Evolutionary conservation across 2,888 invertebrate species (phyloP), one percentile per base, ranked within the genome.

Genomic region (Drosophila neonasuta): DNA sequence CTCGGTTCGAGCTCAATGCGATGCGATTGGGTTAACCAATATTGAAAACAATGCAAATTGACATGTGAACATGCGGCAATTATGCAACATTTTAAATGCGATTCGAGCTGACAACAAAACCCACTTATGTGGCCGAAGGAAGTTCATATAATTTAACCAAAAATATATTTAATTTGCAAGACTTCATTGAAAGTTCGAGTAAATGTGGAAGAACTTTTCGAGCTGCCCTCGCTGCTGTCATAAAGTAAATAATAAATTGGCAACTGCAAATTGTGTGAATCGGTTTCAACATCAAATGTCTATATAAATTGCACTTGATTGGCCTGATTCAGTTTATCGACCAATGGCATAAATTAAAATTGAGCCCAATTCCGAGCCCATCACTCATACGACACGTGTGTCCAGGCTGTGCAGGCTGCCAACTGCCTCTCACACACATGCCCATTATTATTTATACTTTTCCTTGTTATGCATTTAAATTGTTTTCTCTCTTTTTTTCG

Each of bases 281-380:
- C 62, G 69, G 67, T 79, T 81, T 84, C 82, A 79, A 66, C 70
- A 82, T 71, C 68, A 84, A 55, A 55, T 86, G 82, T 81, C 81
- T 81, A 81, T 81, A 86, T 81, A 81, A 81, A 84, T 86, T 84
- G 85, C 81, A 81, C 87, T 81, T 85, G 87, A 81, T 81, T 85
- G 87, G 80, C 79, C 80, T 68, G 85, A 79, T 81, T 79, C 85
- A 71, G 69, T 81, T 81, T 64, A 48, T 54, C 77, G 71, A 67
- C 55, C 82, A 81, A 81, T 86, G 82, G 80, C 79, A 86, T 86
- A 81, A 81, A 86, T 81, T 81, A 84, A 86, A 86, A 81, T 68
- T 54, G 46, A 60, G 70, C 67, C 44, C 57, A 41, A 45, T 58
- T 30, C 54, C 24, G 24, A 13, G 24, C 20, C 13, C 80, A 82